These are phyloP conservation scores for Solen grandis DNA, from an alignment of 1,140 invertebrate genomes.

Conservation along the genomic window DNA sequence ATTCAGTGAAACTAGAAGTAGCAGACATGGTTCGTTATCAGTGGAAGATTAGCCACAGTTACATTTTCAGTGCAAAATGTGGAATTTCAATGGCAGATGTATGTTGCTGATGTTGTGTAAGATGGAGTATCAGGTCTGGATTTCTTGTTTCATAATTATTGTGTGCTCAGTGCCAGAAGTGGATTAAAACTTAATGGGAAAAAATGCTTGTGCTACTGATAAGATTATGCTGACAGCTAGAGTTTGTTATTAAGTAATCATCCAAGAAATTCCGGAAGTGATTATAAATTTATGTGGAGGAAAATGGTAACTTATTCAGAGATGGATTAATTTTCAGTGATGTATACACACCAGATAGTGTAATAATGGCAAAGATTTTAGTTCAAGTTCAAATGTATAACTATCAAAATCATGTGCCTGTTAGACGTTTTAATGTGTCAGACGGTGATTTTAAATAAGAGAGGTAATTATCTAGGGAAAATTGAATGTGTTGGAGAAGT, in stretches of 20 bases:
- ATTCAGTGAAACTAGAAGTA: constrained; percentile 12
- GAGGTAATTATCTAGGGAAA: constrained; percentile 1
- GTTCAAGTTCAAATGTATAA: constrained; percentile 1
- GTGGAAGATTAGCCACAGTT: not conserved
- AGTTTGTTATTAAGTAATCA: not conserved
- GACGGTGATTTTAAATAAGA: not conserved
- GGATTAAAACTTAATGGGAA: constrained; percentile 17
- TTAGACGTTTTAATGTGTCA: constrained; percentile 11
- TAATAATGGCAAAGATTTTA: constrained; percentile 22
- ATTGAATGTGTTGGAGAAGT: constrained; percentile 10
- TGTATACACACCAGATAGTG: not conserved
- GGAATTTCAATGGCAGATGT: constrained; percentile 4
- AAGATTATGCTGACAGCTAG: constrained; percentile 7
- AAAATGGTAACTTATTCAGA: not conserved
- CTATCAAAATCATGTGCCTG: constrained; percentile 4
- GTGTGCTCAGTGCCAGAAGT: constrained; percentile 19
- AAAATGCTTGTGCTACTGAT: constrained; percentile 15
- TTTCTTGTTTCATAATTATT: constrained; percentile 20
- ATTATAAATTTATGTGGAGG: not conserved
- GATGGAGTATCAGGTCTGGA: constrained; percentile 21
- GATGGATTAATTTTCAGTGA: not conserved
- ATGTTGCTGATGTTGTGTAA: constrained; percentile 20
- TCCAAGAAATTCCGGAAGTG: not conserved
- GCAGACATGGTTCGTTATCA: constrained; percentile 30
- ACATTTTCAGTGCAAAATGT: constrained; percentile 1